Evolutionary conservation across 2,797 vertebrate genomes (phyloP).

Genomic region (Nasua narica): DNA sequence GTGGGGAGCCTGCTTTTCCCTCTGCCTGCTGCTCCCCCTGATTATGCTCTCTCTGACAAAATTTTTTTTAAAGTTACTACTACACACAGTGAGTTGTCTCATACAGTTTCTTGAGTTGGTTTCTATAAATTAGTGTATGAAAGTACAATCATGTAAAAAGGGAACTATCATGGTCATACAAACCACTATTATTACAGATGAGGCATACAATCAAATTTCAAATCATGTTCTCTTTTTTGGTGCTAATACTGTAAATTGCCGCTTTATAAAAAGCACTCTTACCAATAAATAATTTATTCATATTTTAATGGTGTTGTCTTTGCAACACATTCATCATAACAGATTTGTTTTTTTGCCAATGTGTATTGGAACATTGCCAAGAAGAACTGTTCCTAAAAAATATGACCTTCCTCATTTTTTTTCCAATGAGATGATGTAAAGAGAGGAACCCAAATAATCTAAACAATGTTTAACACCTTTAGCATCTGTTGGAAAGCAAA

Average conservation of each 20-base stretch:
- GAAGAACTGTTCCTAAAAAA: slow-evolving; percentile 75
- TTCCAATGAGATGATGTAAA: slow-evolving; percentile 68
- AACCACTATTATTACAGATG: background rate
- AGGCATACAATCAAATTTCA: slow-evolving; percentile 51
- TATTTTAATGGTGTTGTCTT: slow-evolving; percentile 76
- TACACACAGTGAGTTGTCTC: background rate
- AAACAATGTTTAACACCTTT: slow-evolving; percentile 81
- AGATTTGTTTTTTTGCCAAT: slow-evolving; percentile 68
- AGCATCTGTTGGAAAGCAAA: slow-evolving; percentile 78
- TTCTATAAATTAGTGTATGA: background rate
- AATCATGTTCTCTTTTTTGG: slow-evolving; percentile 35
- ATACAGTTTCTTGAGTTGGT: background rate
- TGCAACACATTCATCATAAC: slow-evolving; percentile 68
- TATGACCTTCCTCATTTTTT: slow-evolving; percentile 67
- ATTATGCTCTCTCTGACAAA: background rate
- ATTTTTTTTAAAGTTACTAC: background rate
- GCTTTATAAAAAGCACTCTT: slow-evolving; percentile 73
- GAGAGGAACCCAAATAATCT: slow-evolving; percentile 75
- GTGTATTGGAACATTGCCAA: slow-evolving; percentile 74
- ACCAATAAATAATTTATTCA: slow-evolving; percentile 80
- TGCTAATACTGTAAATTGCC: slow-evolving; percentile 66
- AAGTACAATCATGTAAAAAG: background rate
- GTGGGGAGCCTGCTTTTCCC: background rate
- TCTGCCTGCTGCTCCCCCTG: background rate
- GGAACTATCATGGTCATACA: background rate